Conservation (phyloP, 2,888 invertebrate species). For the Cerastoderma edule region DNA sequence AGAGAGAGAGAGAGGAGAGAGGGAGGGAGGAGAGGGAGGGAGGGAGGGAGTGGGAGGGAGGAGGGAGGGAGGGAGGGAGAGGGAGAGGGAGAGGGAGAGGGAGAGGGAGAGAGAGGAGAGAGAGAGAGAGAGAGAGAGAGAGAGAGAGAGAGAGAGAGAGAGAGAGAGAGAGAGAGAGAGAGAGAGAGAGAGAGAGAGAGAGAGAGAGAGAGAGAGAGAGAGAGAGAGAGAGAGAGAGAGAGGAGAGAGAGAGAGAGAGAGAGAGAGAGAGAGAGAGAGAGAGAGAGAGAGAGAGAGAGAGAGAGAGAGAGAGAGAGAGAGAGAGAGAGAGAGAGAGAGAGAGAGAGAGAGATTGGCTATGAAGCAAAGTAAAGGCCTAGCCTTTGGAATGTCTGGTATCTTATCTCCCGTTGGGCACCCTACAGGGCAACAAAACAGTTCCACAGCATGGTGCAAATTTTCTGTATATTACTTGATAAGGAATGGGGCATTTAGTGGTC, state of each 20-base stretch:
- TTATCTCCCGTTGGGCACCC: too few relatives aligned
- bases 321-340: too few relatives aligned
- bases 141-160: slow-evolving; percentile 25
- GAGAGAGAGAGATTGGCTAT: too few relatives aligned
- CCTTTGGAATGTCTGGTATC: too few relatives aligned
- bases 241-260: neutral
- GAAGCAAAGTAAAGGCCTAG: too few relatives aligned
- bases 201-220: slow-evolving; percentile 9
- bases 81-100: slow-evolving; percentile 8
- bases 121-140: slow-evolving; percentile 26
- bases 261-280: neutral
- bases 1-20: neutral
- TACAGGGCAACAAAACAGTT: too few relatives aligned
- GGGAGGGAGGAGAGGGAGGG: slow-evolving; percentile 6
- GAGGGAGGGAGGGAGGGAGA: slow-evolving; percentile 1
- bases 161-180: slow-evolving; percentile 26
- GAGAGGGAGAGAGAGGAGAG: slow-evolving; percentile 8
- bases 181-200: slow-evolving; percentile 26
- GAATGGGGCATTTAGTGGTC: too few relatives aligned
- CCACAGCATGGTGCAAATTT: too few relatives aligned
- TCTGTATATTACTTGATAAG: too few relatives aligned
- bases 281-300: slow-evolving; percentile 4
- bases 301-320: slow-evolving; percentile 15
- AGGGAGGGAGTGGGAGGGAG: slow-evolving; percentile 8
- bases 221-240: slow-evolving; percentile 1